phyloP scores from a whole-genome alignment of 2,113 vertebrate genomes.

The Glareola pratincola region DNA sequence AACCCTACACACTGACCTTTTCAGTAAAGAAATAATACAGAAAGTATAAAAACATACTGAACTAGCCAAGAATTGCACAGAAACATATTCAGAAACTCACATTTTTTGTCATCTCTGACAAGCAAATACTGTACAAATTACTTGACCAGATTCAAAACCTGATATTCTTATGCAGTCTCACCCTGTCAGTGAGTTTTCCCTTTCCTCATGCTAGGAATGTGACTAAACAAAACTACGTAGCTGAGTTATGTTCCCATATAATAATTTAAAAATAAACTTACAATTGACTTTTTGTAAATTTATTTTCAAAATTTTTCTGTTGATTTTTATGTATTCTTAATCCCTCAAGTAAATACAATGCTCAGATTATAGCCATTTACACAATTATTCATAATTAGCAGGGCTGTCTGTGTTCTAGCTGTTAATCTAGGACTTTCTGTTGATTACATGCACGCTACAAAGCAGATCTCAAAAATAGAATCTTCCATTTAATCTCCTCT shows the following conservation, averaged over 20 bases:
- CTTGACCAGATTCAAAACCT: neutral
- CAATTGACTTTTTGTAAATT: neutral
- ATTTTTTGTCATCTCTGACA: neutral
- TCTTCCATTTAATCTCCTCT: constrained; percentile 57
- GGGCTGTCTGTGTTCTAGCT: constrained; percentile 29
- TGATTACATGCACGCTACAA: constrained; percentile 8
- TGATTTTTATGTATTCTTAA: neutral
- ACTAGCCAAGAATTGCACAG: neutral
- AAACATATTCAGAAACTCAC: neutral
- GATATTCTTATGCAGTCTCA: neutral
- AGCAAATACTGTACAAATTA: neutral
- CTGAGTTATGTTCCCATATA: neutral
- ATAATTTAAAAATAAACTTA: neutral
- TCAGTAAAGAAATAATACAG: neutral
- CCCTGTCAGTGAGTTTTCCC: neutral
- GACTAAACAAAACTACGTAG: neutral
- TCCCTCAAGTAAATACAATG: neutral
- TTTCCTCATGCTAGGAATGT: neutral
- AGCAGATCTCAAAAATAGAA: constrained; percentile 57
- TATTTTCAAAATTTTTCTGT: neutral
- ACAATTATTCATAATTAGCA: constrained; percentile 53
- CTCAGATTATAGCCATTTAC: constrained; percentile 12
- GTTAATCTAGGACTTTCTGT: constrained; percentile 62
- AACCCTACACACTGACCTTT: neutral
- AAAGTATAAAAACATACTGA: neutral